A percentile compares a stretch with the other conserved stretches of the same genome.
These are phyloP conservation scores for Polyommatus icarus DNA, from an alignment of 2,888 invertebrate species.

Conservation along the genomic window DNA sequence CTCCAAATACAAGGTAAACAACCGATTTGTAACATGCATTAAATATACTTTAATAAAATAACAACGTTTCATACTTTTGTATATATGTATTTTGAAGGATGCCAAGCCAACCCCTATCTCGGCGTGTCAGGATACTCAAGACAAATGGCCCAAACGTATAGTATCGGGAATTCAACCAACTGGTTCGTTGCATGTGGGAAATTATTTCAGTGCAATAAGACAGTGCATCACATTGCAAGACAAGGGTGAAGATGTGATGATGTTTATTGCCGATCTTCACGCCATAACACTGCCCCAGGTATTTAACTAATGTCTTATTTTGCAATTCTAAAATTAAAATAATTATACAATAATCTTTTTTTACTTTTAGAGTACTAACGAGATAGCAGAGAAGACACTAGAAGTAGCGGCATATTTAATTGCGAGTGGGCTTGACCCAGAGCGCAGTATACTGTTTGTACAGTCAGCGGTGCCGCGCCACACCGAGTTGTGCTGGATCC, in stretches of 20 bases:
- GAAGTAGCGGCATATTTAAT: constrained; percentile 91
- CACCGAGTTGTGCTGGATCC: constrained; percentile 92
- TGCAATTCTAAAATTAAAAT: neutral
- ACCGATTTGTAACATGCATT: neutral
- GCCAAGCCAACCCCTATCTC: neutral
- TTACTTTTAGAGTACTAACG: constrained; percentile 76
- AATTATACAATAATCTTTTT: neutral
- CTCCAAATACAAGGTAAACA: constrained; percentile 24
- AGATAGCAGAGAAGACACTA: constrained; percentile 84
- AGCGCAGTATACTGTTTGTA: constrained; percentile 89
- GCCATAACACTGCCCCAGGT: constrained; percentile 84
- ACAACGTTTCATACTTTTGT: neutral
- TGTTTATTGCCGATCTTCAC: constrained; percentile 96
- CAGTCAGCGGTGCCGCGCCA: constrained; percentile 94
- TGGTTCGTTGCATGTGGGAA: constrained; percentile 95
- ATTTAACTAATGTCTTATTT: neutral
- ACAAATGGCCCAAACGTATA: constrained; percentile 81
- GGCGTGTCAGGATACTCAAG: constrained; percentile 32
- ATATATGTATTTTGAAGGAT: neutral
- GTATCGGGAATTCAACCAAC: constrained; percentile 99
- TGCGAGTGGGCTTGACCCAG: constrained; percentile 94
- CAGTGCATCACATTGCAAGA: constrained; percentile 93
- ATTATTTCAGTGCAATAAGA: constrained; percentile 96
- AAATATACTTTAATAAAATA: neutral
- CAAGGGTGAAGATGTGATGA: constrained; percentile 83